These are phyloP conservation scores for Dysdera silvatica DNA, from an alignment of 1,140 invertebrate species.

Conservation along the genomic window DNA sequence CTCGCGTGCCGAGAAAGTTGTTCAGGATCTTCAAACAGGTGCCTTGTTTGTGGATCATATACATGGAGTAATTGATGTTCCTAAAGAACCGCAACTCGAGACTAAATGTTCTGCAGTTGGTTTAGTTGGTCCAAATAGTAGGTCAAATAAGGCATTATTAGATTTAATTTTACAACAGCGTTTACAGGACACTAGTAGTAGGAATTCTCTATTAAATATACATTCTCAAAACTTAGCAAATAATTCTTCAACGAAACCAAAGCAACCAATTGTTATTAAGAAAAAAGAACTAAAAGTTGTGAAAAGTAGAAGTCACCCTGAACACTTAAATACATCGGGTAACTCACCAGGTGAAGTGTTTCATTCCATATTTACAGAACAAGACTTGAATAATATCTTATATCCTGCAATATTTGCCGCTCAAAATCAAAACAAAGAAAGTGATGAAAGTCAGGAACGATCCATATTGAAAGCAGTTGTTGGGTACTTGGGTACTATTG, in stretches of 20 bases:
- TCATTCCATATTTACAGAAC: constrained; percentile 36
- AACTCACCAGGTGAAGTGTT: constrained; percentile 22
- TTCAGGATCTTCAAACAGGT: constrained; percentile 48
- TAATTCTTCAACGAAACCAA: constrained; percentile 5
- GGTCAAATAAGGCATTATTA: constrained; percentile 26
- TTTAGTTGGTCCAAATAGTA: constrained; percentile 9
- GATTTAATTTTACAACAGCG: constrained; percentile 29
- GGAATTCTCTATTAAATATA: constrained; percentile 1
- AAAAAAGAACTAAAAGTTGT: constrained; percentile 16
- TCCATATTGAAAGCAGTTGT: constrained; percentile 70
- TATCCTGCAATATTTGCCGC: constrained; percentile 35
- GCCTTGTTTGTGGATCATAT: constrained; percentile 37
- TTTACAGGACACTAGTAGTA: constrained; percentile 24
- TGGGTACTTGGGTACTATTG: constrained; percentile 89
- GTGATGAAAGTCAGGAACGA: constrained; percentile 30
- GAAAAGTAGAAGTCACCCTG: constrained; percentile 19
- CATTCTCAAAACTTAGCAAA: not conserved
- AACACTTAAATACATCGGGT: constrained; percentile 15
- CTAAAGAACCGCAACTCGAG: constrained; percentile 12
- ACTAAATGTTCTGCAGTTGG: not conserved
- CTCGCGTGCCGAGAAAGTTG: constrained; percentile 49
- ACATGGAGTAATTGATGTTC: constrained; percentile 8
- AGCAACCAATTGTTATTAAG: constrained; percentile 7
- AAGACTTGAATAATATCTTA: constrained; percentile 38
- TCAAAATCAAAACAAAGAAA: constrained; percentile 27